Percentiles rank a stretch among this genome's conserved stretches.
Evolutionary conservation across 2,113 vertebrate species (phyloP).

Genomic region (Noturus placidus): DNA sequence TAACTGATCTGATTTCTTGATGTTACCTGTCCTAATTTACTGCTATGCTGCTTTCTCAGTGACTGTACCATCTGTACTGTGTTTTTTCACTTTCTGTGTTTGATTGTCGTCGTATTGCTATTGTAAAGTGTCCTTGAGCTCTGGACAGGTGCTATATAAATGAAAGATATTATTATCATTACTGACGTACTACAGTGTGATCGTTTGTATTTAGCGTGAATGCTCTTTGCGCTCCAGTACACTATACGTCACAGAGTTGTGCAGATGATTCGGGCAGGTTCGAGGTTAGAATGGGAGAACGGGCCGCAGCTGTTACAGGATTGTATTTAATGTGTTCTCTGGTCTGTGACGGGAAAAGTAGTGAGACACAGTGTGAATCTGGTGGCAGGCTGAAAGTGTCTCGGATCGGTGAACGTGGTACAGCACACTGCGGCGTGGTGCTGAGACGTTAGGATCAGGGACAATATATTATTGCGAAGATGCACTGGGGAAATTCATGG

Average conservation of each 20-base stretch:
- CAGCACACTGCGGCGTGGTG: not conserved
- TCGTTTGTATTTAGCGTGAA: not conserved
- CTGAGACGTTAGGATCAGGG: not conserved
- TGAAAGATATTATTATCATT: too few species aligned
- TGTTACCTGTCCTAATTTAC: too few species aligned
- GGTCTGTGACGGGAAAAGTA: constrained; percentile 8
- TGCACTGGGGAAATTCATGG: not conserved
- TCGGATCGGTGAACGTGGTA: constrained; percentile 23
- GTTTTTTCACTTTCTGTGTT: too few species aligned
- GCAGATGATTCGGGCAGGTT: not conserved
- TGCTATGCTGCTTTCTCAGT: too few species aligned
- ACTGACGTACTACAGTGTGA: not conserved
- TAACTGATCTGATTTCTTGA: too few species aligned
- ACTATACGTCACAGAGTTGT: not conserved
- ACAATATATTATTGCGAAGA: not conserved
- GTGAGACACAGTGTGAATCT: not conserved
- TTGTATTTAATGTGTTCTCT: not conserved
- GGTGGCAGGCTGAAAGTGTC: not conserved
- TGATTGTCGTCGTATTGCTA: too few species aligned
- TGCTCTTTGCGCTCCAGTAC: not conserved
- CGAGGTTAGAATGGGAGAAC: not conserved
- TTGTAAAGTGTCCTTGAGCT: too few species aligned
- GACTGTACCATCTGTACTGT: too few species aligned
- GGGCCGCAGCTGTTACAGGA: not conserved
- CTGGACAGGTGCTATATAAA: too few species aligned